These are phyloP conservation scores for Anguilla megastoma DNA, from an alignment of 2,797 vertebrate genomes.

Conservation along the genomic window DNA sequence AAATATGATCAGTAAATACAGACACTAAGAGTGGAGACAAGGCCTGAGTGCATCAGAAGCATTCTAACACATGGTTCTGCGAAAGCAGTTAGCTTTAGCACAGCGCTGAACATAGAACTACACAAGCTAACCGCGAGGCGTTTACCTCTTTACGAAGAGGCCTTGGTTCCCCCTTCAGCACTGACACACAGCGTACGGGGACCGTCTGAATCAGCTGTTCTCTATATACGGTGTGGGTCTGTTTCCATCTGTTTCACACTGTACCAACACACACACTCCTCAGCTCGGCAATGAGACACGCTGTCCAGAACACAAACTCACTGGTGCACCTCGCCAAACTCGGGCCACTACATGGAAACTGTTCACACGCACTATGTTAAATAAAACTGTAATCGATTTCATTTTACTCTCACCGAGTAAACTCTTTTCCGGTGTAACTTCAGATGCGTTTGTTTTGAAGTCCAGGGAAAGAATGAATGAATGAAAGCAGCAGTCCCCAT, in stretches of 20 bases:
- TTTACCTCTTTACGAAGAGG: too few relatives aligned
- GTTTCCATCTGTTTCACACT: neutral
- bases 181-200: neutral
- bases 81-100: neutral
- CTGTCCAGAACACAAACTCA: neutral
- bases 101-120: neutral
- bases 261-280: constrained; percentile 21
- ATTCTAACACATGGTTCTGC: neutral
- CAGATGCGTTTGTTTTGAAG: neutral
- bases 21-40: neutral
- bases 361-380: neutral
- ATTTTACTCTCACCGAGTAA: too few relatives aligned
- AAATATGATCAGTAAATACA: neutral
- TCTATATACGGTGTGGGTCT: neutral
- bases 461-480: neutral
- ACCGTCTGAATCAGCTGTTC: constrained; percentile 18
- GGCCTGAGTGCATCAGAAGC: neutral
- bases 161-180: neutral
- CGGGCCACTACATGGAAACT: neutral
- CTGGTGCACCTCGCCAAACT: neutral
- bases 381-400: too few relatives aligned
- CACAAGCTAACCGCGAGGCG: neutral
- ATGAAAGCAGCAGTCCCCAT: neutral
- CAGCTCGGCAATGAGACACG: neutral
- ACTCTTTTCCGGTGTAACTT: neutral